Evolutionary conservation across 1,140 invertebrate species (phyloP), one percentile per base, ranked within the genome.

Genomic region (Andrena cerasifolii): DNA sequence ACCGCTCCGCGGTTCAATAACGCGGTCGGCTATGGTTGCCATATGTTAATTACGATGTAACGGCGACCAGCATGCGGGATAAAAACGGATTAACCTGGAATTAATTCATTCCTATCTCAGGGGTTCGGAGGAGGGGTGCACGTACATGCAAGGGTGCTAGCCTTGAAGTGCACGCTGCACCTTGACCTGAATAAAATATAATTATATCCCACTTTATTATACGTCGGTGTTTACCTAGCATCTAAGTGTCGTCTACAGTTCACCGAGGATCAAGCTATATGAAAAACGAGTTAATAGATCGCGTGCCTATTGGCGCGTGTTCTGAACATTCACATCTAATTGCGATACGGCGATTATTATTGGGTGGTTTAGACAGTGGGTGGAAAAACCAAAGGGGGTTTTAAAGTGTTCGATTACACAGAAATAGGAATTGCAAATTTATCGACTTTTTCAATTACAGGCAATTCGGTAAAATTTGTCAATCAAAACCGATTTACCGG

Each of bases 171-270:
- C 26, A 33, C 6, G 10, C 2, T 12, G 6, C 16, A 18, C 66
- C 16, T 43, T 43, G 66, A 43, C 33, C 33, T 7, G 18, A 28
- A 14, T 54, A 40, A 43, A 56, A 43, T 54, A 8, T 5, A 40
- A 66, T 51, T 66, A 33, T 24, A 51, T 16, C 53, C 53, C 8
- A 28, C 26, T 56, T 56, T 56, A 56, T 56, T 56, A 56, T 56
- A 31, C 14, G 6, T 5, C 24, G 26, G 4, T 26, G 53, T 31
- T 31, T 28, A 54, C 10, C 0, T 3, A 28, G 51, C 16, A 49
- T 5, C 36, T 40, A 40, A n/a, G n/a, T n/a, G n/a, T n/a, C n/a
- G n/a, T 7, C 45, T 47, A 14, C 45, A 47, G 10, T 2, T 49
- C 3, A 4, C 18, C 18, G 16, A 49, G 47, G 10, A 40, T 40